These are phyloP conservation scores for Camponotus vicinus DNA, from an alignment of 1,140 invertebrate genomes.

Conservation along the genomic window DNA sequence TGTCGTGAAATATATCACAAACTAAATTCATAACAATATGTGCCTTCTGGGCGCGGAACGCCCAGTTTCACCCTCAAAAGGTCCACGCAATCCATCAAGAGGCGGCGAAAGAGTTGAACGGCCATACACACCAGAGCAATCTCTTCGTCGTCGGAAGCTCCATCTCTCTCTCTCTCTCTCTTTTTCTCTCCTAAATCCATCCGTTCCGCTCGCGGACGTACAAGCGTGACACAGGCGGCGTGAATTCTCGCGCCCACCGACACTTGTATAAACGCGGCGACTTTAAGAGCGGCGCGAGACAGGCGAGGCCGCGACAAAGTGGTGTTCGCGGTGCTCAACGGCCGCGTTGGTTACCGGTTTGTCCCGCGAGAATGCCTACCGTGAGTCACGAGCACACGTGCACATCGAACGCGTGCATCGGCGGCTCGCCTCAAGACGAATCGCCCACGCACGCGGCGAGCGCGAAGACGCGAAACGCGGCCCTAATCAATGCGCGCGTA, in stretches of 20 bases:
- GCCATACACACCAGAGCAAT: slow-evolving; percentile 4
- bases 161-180: slow-evolving; percentile 7
- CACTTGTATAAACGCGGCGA: slow-evolving; percentile 71
- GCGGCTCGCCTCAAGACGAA: slow-evolving; percentile 31
- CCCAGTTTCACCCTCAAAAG: neutral
- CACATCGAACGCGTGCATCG: slow-evolving; percentile 19
- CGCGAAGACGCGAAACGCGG: slow-evolving; percentile 42
- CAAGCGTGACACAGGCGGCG: slow-evolving; percentile 62
- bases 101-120: slow-evolving; percentile 38
- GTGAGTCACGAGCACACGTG: slow-evolving; percentile 55
- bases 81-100: slow-evolving; percentile 27
- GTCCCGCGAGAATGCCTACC: slow-evolving; percentile 69
- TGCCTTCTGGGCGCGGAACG: neutral
- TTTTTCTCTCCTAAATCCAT: slow-evolving; percentile 65
- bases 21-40: slow-evolving; percentile 27
- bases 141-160: slow-evolving; percentile 24
- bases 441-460: slow-evolving; percentile 66
- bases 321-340: slow-evolving; percentile 71
- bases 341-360: slow-evolving; percentile 74
- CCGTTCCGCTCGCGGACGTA: slow-evolving; percentile 58
- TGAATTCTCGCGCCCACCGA: slow-evolving; percentile 70
- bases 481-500: slow-evolving; percentile 70
- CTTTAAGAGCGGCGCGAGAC: slow-evolving; percentile 70
- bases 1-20: slow-evolving; percentile 10
- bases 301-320: slow-evolving; percentile 70